A percentile compares a stretch with the other conserved stretches of the same genome.
Evolutionary conservation across 2,888 invertebrate genomes (phyloP).

Genomic region (Cyclophora punctaria): DNA sequence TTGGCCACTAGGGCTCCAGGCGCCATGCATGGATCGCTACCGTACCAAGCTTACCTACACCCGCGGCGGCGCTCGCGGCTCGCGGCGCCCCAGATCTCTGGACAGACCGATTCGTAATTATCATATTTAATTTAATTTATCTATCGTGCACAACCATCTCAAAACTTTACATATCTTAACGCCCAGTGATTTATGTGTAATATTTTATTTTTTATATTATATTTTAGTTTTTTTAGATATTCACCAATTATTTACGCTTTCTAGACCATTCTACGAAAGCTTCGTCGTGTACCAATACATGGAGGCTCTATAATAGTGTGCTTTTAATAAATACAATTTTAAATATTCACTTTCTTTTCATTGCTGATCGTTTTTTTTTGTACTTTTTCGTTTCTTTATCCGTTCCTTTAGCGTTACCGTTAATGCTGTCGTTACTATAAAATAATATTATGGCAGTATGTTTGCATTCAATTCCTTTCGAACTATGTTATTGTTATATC

Average conservation of each 20-base stretch:
- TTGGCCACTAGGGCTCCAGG: conserved; percentile 58
- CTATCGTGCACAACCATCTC: conserved; percentile 74
- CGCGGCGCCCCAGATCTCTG: conserved; percentile 18
- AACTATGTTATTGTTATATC: conserved; percentile 24
- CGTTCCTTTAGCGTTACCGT: conserved; percentile 23
- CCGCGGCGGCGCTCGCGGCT: too few species aligned
- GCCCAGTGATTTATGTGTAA: conserved; percentile 23
- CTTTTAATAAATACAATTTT: conserved; percentile 9
- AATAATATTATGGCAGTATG: conserved; percentile 62
- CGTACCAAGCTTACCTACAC: conserved; percentile 40
- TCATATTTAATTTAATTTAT: conserved; percentile 49
- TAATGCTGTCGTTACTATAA: conserved; percentile 41
- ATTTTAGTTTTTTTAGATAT: conserved; percentile 13
- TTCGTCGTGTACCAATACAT: conserved; percentile 15
- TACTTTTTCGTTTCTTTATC: conserved; percentile 28
- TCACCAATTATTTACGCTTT: conserved; percentile 16
- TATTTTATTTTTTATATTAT: conserved; percentile 9
- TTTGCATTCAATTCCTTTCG: conserved; percentile 67
- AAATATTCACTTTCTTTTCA: conserved; percentile 7
- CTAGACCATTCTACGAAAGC: conserved; percentile 21
- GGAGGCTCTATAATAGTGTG: conserved; percentile 15
- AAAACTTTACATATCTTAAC: conserved; percentile 45
- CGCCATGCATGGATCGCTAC: conserved; percentile 59
- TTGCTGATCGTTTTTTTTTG: conserved; percentile 29
- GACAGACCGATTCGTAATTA: conserved; percentile 55